Evolutionary conservation across 2,888 invertebrate species (phyloP), one percentile per base, ranked within the genome.

Genomic region (Antheraea assamensis): DNA sequence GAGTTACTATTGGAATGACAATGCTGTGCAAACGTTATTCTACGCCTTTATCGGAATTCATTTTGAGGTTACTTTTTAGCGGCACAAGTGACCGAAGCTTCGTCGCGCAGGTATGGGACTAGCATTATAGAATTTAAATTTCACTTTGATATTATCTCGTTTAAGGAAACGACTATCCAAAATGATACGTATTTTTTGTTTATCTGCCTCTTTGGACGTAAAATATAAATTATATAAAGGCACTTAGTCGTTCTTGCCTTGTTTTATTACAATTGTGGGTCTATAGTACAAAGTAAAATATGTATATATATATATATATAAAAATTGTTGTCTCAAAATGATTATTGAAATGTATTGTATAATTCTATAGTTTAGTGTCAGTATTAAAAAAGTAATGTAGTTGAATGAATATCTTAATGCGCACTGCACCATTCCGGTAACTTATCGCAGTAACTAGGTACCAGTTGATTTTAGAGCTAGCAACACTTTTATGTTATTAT

Each of bases 401-500:
- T 58, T 58, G 13, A 13, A 58, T 58, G 52, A 21, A 21, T 21
- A 21, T 24, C 8, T 13, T 24, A 8, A 58, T 7, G 2, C 58
- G 58, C 24, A 58, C 58, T 58, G n/a, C 58, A 58, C 61, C 27
- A 64, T 64, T 64, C 61, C 61, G 27, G 17, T 64, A 30, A 10
- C 61, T 13, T 30, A 64, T 30, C 15, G 17, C 17, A 58, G 27
- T 30, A 30, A 64, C 61, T 24, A 24, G 58, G n/a, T 24, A 24
- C 27, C 27, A 64, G 61, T 64, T 27, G 5, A 58, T 64, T 30
- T 64, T 17, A 30, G 27, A 64, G 27, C 61, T 61, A 61, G 61
- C 61, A 61, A 64, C 61, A 64, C 61, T 64, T 58, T 30, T 64
- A 64, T 30, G 61, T 64, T 64, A 30, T 64, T 64, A 30, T 61